phyloP scores from a whole-genome alignment of 30 jellyfish, hydroid and myxozoan genomes.

The Catostylus mosaicus region DNA sequence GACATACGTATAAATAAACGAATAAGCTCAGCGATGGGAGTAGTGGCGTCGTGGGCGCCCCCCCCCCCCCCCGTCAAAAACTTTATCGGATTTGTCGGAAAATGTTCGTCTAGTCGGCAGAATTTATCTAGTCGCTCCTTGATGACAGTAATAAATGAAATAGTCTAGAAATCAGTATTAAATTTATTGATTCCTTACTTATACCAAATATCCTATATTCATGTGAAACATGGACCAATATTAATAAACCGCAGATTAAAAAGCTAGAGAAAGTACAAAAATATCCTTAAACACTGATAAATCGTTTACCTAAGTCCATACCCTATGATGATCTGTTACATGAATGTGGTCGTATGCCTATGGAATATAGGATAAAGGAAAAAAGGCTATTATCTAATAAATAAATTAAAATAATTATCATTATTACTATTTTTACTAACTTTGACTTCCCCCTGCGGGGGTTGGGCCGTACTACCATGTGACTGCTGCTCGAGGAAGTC shows the following conservation, averaged over 20 bases:
- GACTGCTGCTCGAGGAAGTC: too few relatives aligned
- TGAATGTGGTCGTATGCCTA: slow-evolving; percentile 47
- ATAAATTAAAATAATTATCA: too few relatives aligned
- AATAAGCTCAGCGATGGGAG: slow-evolving; percentile 3
- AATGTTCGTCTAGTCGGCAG: too few relatives aligned
- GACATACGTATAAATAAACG: slow-evolving; percentile 20
- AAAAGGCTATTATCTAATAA: slow-evolving; percentile 2
- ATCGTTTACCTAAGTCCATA: slow-evolving; percentile 24
- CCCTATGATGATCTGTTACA: slow-evolving; percentile 15
- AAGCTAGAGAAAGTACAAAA: slow-evolving; percentile 21
- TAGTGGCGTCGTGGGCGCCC: too few relatives aligned
- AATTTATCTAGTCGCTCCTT: too few relatives aligned
- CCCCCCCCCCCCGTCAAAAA: too few relatives aligned
- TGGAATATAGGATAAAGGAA: slow-evolving; percentile 35
- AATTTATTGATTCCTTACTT: slow-evolving; percentile 10
- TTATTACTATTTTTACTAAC: too few relatives aligned
- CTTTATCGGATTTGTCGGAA: too few relatives aligned
- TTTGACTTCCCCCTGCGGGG: too few relatives aligned
- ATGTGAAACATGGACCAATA: slow-evolving; percentile 41
- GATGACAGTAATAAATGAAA: too few relatives aligned
- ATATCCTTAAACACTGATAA: slow-evolving; percentile 15
- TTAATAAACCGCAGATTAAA: slow-evolving; percentile 5
- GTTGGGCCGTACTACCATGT: too few relatives aligned
- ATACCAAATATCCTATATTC: slow-evolving; percentile 13
- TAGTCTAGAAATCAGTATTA: slow-evolving; percentile 20